A percentile compares a stretch with the other conserved stretches of the same genome.
Conservation (phyloP, 2,797 vertebrate species). For the Sylvia borin region DNA sequence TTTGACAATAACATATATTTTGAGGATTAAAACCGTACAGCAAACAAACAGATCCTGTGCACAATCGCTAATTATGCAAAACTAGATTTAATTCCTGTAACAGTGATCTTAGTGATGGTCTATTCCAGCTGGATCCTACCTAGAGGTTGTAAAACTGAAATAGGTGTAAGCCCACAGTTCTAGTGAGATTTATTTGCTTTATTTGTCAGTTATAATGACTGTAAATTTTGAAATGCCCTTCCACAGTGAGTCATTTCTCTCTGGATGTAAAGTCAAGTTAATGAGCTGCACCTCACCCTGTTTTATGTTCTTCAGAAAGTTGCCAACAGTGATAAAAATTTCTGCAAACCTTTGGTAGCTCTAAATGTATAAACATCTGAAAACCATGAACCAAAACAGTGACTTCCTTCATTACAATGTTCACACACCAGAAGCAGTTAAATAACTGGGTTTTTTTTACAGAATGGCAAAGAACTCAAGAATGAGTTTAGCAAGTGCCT, state of each 20-base stretch:
- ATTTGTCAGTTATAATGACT: background rate
- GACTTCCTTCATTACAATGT: background rate
- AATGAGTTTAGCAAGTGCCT: slow-evolving; percentile 91
- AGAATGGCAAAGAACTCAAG: slow-evolving; percentile 98
- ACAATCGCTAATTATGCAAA: background rate
- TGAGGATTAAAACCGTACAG: background rate
- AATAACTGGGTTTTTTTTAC: background rate
- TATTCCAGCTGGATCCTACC: background rate
- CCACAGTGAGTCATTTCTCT: background rate
- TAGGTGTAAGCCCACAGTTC: background rate
- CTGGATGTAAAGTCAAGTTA: background rate
- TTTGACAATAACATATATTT: background rate
- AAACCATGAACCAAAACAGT: background rate
- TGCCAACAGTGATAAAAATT: background rate
- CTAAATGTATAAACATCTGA: background rate
- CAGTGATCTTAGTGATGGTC: background rate
- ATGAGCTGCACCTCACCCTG: background rate
- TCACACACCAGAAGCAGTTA: background rate
- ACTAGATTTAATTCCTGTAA: background rate
- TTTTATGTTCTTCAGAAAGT: background rate
- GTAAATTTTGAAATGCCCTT: background rate
- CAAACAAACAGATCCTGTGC: background rate
- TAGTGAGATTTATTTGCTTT: background rate
- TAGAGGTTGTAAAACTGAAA: background rate
- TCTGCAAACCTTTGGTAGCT: background rate